Evolutionary conservation across 2,797 vertebrate species (phyloP).

Genomic region (Champsocephalus gunnari): DNA sequence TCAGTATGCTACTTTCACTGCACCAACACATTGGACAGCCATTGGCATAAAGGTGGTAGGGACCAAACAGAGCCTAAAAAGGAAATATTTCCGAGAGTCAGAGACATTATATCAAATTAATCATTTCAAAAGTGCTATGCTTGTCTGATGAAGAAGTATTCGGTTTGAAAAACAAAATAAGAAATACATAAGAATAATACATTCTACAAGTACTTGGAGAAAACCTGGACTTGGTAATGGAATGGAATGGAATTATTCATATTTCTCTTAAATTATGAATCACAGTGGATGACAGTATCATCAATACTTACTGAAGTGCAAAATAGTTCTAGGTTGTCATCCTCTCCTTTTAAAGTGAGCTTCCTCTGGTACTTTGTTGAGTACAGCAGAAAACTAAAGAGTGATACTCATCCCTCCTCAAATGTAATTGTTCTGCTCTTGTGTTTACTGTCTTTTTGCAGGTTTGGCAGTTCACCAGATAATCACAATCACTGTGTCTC

Average conservation of each 20-base stretch:
- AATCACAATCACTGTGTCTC: slow-evolving; percentile 99
- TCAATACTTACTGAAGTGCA: slow-evolving; percentile 44
- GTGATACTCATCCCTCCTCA: slow-evolving; percentile 10
- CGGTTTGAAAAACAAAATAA: no score
- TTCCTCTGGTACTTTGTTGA: slow-evolving; percentile 5
- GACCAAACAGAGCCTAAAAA: background rate
- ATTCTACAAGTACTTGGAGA: slow-evolving; percentile 10
- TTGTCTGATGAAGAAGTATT: background rate
- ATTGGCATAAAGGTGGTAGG: background rate
- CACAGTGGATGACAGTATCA: slow-evolving; percentile 37
- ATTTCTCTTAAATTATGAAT: slow-evolving; percentile 43
- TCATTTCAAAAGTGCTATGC: background rate
- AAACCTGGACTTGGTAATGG: slow-evolving; percentile 17
- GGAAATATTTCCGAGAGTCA: background rate
- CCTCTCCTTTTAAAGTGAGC: slow-evolving; percentile 15
- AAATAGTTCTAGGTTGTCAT: slow-evolving; percentile 25
- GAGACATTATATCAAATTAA: background rate
- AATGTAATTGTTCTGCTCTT: slow-evolving; percentile 36
- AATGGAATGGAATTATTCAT: slow-evolving; percentile 58
- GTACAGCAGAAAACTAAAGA: slow-evolving; percentile 10
- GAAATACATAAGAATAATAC: slow-evolving; percentile 2
- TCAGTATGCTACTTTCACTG: background rate
- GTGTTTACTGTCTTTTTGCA: slow-evolving; percentile 73
- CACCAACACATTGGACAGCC: no score
- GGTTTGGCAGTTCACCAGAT: slow-evolving; percentile 99